Base-by-base conservation (phyloP, 2,113 vertebrate genomes). In the Clarias magur region DNA sequence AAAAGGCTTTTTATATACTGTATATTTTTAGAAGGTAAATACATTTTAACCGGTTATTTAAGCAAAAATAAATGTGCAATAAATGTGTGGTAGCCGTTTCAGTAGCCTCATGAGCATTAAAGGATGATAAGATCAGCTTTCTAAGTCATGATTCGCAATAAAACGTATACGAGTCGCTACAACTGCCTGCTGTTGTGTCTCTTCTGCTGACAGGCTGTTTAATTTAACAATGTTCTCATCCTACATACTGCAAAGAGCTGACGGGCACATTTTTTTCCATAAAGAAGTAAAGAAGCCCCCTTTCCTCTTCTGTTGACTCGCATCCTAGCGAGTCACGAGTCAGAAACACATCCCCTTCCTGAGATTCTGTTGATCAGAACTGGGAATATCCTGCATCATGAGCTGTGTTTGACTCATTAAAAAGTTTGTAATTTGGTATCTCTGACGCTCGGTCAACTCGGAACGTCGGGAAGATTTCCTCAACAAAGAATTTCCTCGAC, bases 131-230 rank as follows among this genome's bases (percentile, higher is more conserved):
- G 16, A 30, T 68, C n/a, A 16, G 13, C 27, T 67, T n/a, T 67
- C 11, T n/a, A 9, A 65, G 60, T 63, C 25, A 42, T 42, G 13
- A 67, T 11, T 42, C 3, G 70, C 17, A 1, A 42, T 42, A 59
- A 59, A 21, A 23, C 23, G 19, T 10, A 23, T 11, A 42, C 7
- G 19, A 42, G 34, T 21, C 34, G 4, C 70, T 3, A 34, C 38
- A 72, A 38, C 16, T 0, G 68, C 68, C 30, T 17, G 2, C 16
- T 38, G 65, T 2, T 3, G 72, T 23, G 72, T 25, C 73, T 25
- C 73, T 25, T 12, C 72, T 75, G 72, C 72, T 68, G 30, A 82
- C 78, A 48, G 67, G 57, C 59, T 88, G 65, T 62, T 83, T 85
- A 6, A 79, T 70, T 76, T 21, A 78, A 27, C 57, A 38, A 27